phyloP scores from a whole-genome alignment of 2,888 invertebrate species.

The Neoaliturus tenellus region DNA sequence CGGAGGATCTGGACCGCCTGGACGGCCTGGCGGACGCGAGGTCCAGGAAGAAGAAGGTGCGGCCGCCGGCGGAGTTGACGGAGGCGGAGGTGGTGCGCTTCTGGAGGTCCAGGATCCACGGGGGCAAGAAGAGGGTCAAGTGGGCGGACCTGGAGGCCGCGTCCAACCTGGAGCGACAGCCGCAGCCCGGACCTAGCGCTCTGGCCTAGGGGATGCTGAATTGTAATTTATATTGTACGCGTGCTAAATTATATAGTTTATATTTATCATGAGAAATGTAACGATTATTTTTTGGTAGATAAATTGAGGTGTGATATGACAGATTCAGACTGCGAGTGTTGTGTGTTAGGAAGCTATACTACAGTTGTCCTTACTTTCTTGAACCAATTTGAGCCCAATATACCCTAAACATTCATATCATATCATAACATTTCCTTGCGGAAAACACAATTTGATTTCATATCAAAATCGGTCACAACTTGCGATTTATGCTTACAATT shows the following conservation, averaged over 20 bases:
- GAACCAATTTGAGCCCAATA: too few species aligned
- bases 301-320: too few species aligned
- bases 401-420: too few species aligned
- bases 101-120: not conserved
- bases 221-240: not conserved
- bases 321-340: too few species aligned
- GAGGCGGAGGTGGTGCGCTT: not conserved
- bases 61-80: not conserved
- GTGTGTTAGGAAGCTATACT: too few species aligned
- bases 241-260: not conserved
- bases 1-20: slow-evolving; percentile 19
- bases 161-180: not conserved
- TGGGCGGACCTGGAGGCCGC: not conserved
- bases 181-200: not conserved
- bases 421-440: too few species aligned
- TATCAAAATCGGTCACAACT: too few species aligned
- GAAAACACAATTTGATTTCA: too few species aligned
- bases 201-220: not conserved
- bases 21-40: not conserved
- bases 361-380: too few species aligned
- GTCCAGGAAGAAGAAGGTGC: not conserved
- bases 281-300: too few species aligned
- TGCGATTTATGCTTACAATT: too few species aligned
- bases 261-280: too few species aligned
- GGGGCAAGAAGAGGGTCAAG: slow-evolving; percentile 17